Evolutionary conservation across 2,888 invertebrate genomes (phyloP), one percentile per base, ranked within the genome.

Genomic region (Mylabris sibirica): DNA sequence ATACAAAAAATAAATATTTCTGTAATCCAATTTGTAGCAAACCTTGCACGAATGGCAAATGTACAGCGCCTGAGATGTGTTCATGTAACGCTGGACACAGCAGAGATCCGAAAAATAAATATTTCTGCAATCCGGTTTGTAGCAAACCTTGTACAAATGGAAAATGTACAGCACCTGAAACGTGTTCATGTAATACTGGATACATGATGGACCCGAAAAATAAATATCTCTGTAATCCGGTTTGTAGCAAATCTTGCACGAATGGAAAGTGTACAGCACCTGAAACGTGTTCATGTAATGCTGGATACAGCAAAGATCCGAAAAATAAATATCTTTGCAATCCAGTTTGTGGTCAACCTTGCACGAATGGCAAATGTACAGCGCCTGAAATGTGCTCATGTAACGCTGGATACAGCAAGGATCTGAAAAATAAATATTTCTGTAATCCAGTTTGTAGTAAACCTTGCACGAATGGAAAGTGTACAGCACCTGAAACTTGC

Each of bases 391-490:
- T 63, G 3, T 85, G 86, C 66, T 72, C 75, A 5, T 90, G 90
- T 72, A 86, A 87, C 66, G 70, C 83, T 11, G 90, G 90, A 53
- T 89, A 87, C 8, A 70, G 57, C n/a, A 63, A 67, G n/a, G 70
- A 70, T 65, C n/a, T 60, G 2, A 67, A 65, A 11, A 59, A 79
- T 76, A 64, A 79, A 74, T 68, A 60, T 34, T 81, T 59, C 22
- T 75, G 65, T 59, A 59, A 49, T 22, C 44, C 63, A 5, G n/a
- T 44, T 44, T 44, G 44, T 14, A 38, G 38, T 12, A 9, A 38
- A 38, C 4, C 38, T 1, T 38, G 38, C 14, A 38, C 14, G 6
- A 38, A 38, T 38, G 38, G 14, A 9, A 38, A 38, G 14, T 38
- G 38, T 12, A 38, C 38, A 38, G 38, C 17, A 1, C 44, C 44